Conservation (phyloP, 2,888 invertebrate species). For the Linnaemya tessellans region DNA sequence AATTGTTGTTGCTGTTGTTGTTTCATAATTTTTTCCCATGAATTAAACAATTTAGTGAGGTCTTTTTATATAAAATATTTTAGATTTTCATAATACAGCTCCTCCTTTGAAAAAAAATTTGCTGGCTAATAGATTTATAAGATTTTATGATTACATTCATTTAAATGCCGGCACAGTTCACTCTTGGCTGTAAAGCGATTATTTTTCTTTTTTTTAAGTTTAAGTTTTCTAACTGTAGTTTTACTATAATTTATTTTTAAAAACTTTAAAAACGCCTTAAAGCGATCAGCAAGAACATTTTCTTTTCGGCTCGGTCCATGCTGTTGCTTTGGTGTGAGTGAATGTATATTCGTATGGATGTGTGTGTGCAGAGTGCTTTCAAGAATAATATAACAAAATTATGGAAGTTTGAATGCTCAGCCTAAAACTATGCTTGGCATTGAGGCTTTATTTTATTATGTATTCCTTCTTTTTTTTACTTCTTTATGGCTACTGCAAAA, state of each 20-base stretch:
- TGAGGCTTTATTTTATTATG: conserved; percentile 4
- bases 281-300: conserved; percentile 35
- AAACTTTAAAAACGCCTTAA: conserved; percentile 44
- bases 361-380: neutral
- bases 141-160: conserved; percentile 3
- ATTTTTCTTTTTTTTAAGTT: neutral
- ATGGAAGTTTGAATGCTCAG: conserved; percentile 45
- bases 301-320: neutral
- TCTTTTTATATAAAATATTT: no score
- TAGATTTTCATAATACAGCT: no score
- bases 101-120: neutral
- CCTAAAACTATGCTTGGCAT: conserved; percentile 60
- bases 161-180: neutral
- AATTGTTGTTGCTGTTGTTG: no score
- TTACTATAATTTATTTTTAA: conserved; percentile 8
- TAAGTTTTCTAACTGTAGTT: neutral
- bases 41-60: no score
- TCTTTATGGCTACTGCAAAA: no score
- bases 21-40: no score
- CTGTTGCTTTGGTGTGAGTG: neutral
- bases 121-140: neutral
- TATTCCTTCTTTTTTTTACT: neutral
- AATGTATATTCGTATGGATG: neutral
- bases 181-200: conserved; percentile 25
- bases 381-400: neutral